Evolutionary conservation across 2,113 vertebrate genomes (phyloP).

Genomic region (Elachura formosa): DNA sequence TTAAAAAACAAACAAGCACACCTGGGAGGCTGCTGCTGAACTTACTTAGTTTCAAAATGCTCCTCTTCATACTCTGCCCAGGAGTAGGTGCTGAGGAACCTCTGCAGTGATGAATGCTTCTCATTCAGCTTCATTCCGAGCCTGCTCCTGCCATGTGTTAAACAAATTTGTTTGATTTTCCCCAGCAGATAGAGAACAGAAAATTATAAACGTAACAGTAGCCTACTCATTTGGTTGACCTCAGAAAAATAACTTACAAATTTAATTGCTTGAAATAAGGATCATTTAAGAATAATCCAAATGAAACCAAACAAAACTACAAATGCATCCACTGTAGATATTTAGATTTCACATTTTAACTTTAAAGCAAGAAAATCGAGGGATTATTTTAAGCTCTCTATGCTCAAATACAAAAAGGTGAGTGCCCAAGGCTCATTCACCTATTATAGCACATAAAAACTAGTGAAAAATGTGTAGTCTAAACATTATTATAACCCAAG

Average conservation of each 20-base stretch:
- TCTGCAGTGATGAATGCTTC: constrained; percentile 82
- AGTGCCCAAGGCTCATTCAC: not conserved
- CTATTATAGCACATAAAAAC: not conserved
- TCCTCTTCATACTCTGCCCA: constrained; percentile 84
- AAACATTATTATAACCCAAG: not conserved
- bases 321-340: not conserved
- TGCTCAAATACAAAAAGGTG: not conserved
- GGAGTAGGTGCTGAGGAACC: constrained; percentile 85
- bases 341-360: not conserved
- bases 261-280: not conserved
- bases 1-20: not conserved
- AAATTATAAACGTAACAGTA: not conserved
- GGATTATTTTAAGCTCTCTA: not conserved
- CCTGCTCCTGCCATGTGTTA: constrained; percentile 62
- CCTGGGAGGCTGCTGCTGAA: not conserved
- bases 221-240: not conserved
- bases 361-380: not conserved
- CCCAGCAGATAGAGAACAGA: not conserved
- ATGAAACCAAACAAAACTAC: not conserved
- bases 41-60: constrained; percentile 81
- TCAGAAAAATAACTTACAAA: not conserved
- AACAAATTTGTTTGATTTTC: not conserved
- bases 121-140: constrained; percentile 76
- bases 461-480: fast-evolving
- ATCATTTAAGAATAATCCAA: not conserved